phyloP scores from a whole-genome alignment of 2,888 invertebrate species.

The Trissolcus brochymenae region DNA sequence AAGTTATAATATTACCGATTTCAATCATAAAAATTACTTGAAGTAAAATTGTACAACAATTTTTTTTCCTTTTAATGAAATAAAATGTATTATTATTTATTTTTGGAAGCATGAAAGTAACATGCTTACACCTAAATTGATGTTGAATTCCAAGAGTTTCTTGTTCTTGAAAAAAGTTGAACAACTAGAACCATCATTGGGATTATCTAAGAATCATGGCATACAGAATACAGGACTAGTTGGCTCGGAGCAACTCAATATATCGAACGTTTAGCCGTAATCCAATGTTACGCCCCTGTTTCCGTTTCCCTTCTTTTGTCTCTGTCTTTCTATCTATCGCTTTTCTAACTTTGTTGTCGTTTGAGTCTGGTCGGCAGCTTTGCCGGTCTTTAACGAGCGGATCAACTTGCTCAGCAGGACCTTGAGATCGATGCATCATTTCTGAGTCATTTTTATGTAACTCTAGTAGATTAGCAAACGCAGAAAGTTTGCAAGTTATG shows the following conservation, averaged over 20 bases:
- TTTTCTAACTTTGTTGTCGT: slow-evolving; percentile 30
- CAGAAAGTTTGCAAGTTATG: slow-evolving; percentile 26
- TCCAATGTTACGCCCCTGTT: slow-evolving; percentile 28
- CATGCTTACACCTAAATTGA: too few species aligned
- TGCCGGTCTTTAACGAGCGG: slow-evolving; percentile 17
- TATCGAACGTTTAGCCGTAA: slow-evolving; percentile 37
- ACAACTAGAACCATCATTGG: slow-evolving; percentile 16
- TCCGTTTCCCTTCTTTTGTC: slow-evolving; percentile 1
- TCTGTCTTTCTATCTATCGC: too few species aligned
- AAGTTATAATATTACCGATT: too few species aligned
- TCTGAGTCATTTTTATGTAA: slow-evolving; percentile 1
- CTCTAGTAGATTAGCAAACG: slow-evolving; percentile 27
- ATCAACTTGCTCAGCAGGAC: slow-evolving; percentile 15
- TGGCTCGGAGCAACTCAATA: slow-evolving; percentile 15
- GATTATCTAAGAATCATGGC: slow-evolving; percentile 15
- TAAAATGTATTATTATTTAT: too few species aligned
- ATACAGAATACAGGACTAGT: slow-evolving; percentile 14
- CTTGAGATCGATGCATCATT: slow-evolving; percentile 15
- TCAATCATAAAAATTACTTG: too few species aligned
- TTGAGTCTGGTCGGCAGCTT: slow-evolving; percentile 12
- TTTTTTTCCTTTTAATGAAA: too few species aligned
- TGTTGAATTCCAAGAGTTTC: too few species aligned
- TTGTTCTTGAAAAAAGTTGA: too few species aligned
- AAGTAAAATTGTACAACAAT: too few species aligned
- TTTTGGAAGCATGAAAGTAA: too few species aligned